A percentile compares a stretch with the other conserved stretches of the same genome.
These are phyloP conservation scores for Cynopterus brachyotis DNA, from an alignment of 2,113 vertebrate species.

Conservation along the genomic window DNA sequence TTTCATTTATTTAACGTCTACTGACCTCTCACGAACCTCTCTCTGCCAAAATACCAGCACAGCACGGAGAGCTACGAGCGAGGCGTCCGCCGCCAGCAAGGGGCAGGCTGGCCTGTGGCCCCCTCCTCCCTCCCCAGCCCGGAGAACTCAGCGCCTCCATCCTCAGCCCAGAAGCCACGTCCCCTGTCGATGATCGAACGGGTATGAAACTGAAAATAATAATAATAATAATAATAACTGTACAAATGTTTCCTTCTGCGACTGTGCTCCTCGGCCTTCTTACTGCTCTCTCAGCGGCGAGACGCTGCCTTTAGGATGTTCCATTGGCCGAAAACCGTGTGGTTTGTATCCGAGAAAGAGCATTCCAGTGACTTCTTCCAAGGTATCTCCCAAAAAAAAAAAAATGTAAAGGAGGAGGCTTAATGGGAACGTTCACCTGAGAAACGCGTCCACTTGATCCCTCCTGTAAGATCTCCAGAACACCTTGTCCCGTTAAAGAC, in stretches of 20 bases:
- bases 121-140: no score
- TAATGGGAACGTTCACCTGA: not conserved
- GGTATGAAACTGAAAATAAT: not conserved
- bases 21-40: not conserved
- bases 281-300: not conserved
- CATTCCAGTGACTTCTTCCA: not conserved
- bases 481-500: not conserved
- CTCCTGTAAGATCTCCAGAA: not conserved
- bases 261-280: not conserved
- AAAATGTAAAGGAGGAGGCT: not conserved
- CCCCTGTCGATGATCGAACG: not conserved
- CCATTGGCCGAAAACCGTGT: not conserved
- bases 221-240: not conserved
- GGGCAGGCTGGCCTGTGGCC: not conserved
- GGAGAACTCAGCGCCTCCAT: not conserved
- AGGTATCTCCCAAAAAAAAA: no score
- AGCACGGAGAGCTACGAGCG: accelerated
- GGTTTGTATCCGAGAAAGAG: not conserved
- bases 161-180: accelerated
- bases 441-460: not conserved
- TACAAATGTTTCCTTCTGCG: not conserved
- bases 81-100: not conserved
- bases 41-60: not conserved
- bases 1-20: slow-evolving; percentile 33
- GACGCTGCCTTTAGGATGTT: not conserved